Evolutionary conservation across 2,888 invertebrate genomes (phyloP).

Genomic region (Acanthosepion lycidas): DNA sequence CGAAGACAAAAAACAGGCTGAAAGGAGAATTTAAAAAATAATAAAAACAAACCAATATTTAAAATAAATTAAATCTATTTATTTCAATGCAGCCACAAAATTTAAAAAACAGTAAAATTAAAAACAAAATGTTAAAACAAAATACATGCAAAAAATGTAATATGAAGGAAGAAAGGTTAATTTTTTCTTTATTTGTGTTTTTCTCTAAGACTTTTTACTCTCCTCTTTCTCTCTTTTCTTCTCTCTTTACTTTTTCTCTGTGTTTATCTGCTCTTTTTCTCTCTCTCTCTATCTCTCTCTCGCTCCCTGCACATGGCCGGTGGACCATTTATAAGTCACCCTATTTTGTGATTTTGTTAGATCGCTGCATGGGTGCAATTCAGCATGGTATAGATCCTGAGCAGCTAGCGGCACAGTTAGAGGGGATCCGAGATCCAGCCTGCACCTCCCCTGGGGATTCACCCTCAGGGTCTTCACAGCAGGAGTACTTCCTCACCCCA

Average conservation of each 20-base stretch:
- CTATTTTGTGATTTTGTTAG: slow-evolving; percentile 41
- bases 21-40: no score
- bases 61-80: no score
- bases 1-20: no score
- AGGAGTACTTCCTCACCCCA: slow-evolving; percentile 68
- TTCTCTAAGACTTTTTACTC: background rate
- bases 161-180: background rate
- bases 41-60: no score
- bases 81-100: no score
- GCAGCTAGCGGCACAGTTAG: slow-evolving; percentile 69
- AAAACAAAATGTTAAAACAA: no score
- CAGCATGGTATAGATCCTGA: slow-evolving; percentile 70
- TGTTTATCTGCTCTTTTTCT: background rate
- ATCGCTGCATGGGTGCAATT: slow-evolving; percentile 47
- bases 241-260: background rate
- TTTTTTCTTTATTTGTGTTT: background rate
- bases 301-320: slow-evolving; percentile 4
- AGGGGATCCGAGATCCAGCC: slow-evolving; percentile 67
- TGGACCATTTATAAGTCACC: slow-evolving; percentile 22
- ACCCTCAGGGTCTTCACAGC: slow-evolving; percentile 69
- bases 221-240: background rate
- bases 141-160: background rate
- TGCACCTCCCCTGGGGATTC: slow-evolving; percentile 68
- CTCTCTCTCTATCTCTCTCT: slow-evolving; percentile 45
- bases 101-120: no score